Evolutionary conservation across 1,140 invertebrate genomes (phyloP), one percentile per base, ranked within the genome.

Genomic region (Dreissena rostriformis): DNA sequence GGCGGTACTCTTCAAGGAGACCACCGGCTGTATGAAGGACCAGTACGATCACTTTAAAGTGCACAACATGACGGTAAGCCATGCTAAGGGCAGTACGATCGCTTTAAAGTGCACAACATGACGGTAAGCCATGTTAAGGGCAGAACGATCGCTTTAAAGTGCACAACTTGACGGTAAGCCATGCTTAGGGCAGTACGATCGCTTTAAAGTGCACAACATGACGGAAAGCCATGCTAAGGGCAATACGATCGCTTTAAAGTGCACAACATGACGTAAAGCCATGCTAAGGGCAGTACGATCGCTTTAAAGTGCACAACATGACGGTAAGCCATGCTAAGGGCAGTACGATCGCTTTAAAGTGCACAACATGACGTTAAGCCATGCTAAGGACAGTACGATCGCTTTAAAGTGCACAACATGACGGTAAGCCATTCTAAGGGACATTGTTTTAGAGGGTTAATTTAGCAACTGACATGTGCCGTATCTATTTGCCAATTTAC

Each of bases 11-110:
- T 92, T 91, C 52, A 84, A 86, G 49, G 73, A 84, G 26, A 92
- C 91, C 26, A 90, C 89, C 0, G n/a, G 70, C 22, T 92, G 91
- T 86, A 91, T 92, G 88, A 88, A 86, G 61, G 84, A 89, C 10
- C 91, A 91, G 76, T 92, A 92, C 65, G 87, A 88, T 77, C 55
- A 70, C 67, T 91, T 88, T 66, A 86, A 81, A 22, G 67, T 90
- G 22, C 82, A 88, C 11, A 82, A 82, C 61, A 71, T 72, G 52
- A 82, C 80, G 39, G 80, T 82, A 52, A 74, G 80, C 67, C 17
- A 52, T 12, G 53, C 53, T 57, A 57, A 12, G 12, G 53, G 53
- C 12, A 57, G 19, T 19, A 57, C 12, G 12, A 57, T 57, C 19
- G 53, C 19, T 57, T 19, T 57, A 57, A 12, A 12, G 12, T 57